A percentile compares a stretch with the other conserved stretches of the same genome.
These are phyloP conservation scores for Capra hircus DNA, from an alignment of 2,113 vertebrate species.

Conservation along the genomic window DNA sequence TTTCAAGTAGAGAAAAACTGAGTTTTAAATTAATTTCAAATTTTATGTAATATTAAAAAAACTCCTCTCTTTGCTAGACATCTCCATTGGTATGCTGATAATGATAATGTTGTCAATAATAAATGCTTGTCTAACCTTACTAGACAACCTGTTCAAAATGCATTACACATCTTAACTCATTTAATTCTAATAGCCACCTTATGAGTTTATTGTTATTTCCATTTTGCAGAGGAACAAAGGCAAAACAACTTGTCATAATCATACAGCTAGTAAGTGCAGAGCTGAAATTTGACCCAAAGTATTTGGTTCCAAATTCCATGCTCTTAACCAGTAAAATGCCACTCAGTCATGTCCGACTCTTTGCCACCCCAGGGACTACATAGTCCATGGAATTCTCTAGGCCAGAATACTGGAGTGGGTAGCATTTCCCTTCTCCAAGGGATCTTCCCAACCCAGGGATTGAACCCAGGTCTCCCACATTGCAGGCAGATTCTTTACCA, in stretches of 20 bases:
- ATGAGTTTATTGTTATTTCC: too few species aligned
- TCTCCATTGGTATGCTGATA: not conserved
- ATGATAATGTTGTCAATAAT: not conserved
- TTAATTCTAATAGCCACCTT: not conserved
- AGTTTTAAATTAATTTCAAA: not conserved
- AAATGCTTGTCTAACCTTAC: not conserved
- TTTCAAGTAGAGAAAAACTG: not conserved
- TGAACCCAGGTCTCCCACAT: rapidly evolving
- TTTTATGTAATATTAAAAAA: not conserved
- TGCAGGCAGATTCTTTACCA: not conserved
- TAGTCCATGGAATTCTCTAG: not conserved
- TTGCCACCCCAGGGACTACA: not conserved
- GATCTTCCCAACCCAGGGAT: not conserved
- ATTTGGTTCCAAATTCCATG: not conserved
- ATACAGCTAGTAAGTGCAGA: not conserved
- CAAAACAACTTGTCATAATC: not conserved
- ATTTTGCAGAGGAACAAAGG: not conserved
- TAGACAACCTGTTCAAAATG: not conserved
- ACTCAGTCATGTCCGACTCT: not conserved
- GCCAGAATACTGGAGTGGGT: not conserved
- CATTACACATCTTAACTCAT: not conserved
- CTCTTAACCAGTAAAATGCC: not conserved
- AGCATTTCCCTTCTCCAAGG: not conserved
- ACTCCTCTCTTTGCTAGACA: not conserved
- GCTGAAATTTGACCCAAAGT: not conserved